These are phyloP conservation scores for Folsomia manolachei DNA, from an alignment of 2,888 invertebrate genomes.

Conservation along the genomic window DNA sequence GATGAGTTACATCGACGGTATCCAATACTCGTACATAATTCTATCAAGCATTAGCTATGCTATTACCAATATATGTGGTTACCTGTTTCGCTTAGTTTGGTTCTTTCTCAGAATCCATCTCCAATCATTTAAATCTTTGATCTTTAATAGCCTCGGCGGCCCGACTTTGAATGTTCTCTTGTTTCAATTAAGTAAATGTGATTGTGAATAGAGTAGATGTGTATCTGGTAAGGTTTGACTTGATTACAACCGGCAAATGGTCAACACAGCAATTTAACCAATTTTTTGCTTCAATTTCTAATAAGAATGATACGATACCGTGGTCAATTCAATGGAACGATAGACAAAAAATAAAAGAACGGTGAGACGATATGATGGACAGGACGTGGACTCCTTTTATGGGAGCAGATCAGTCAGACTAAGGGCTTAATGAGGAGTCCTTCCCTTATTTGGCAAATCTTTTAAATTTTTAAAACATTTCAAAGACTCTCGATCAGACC, in stretches of 20 bases:
- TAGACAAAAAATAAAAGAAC: no score
- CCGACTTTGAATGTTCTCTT: neutral
- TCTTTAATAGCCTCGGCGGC: neutral
- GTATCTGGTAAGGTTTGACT: neutral
- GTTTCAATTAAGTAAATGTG: no score
- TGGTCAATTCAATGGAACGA: no score
- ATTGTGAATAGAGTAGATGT: no score
- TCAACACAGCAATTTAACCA: neutral
- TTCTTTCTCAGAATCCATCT: neutral
- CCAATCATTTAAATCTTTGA: neutral
- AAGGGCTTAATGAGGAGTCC: slow-evolving; percentile 26
- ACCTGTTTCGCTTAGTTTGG: no score
- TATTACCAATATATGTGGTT: no score
- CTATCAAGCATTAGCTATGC: no score
- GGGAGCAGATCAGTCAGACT: slow-evolving; percentile 9
- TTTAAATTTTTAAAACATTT: slow-evolving; percentile 4
- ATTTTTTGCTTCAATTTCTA: slow-evolving; percentile 20
- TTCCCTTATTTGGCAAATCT: slow-evolving; percentile 22
- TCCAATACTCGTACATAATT: no score
- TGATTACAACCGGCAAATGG: neutral
- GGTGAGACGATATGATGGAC: no score
- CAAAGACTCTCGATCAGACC: neutral
- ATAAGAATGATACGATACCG: neutral
- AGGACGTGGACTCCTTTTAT: slow-evolving; percentile 20
- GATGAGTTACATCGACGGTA: no score